Evolutionary conservation across 2,797 vertebrate genomes (phyloP).

Genomic region (Steatocranus sp.): DNA sequence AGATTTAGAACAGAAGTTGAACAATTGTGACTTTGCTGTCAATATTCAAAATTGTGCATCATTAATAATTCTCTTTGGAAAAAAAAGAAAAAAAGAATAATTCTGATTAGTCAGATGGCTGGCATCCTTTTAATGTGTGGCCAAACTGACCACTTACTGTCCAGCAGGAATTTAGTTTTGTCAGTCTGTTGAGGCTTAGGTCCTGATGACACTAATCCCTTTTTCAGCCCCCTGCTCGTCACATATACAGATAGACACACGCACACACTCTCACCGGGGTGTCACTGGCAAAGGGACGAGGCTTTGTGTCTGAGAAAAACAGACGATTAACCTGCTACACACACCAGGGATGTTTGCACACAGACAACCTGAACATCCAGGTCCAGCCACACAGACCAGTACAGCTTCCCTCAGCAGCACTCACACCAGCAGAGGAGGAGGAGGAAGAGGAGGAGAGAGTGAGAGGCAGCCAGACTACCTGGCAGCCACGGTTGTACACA

Average conservation of each 20-base stretch:
- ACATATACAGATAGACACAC: conserved; percentile 15
- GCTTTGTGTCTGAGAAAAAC: conserved; percentile 73
- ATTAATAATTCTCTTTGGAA: neutral
- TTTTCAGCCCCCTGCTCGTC: conserved; percentile 57
- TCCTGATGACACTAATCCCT: conserved; percentile 74
- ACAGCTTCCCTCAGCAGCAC: conserved; percentile 8
- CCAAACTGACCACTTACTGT: conserved; percentile 51
- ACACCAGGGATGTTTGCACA: neutral
- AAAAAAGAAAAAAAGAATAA: neutral
- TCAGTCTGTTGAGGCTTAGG: conserved; percentile 76
- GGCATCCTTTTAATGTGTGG: neutral
- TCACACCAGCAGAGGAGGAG: neutral
- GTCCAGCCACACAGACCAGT: neutral
- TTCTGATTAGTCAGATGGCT: neutral
- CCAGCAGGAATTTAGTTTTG: conserved; percentile 36
- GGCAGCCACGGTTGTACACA: conserved; percentile 11
- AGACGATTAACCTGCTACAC: conserved; percentile 51
- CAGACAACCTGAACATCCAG: neutral
- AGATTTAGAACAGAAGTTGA: neutral
- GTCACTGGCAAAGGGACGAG: conserved; percentile 33
- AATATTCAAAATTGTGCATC: neutral
- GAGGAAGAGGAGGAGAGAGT: neutral
- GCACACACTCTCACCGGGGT: conserved; percentile 48
- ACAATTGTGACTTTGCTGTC: neutral
- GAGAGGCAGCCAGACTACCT: conserved; percentile 36